Base-by-base conservation (phyloP, 2,888 invertebrate species). In the Amaurobius ferox region DNA sequence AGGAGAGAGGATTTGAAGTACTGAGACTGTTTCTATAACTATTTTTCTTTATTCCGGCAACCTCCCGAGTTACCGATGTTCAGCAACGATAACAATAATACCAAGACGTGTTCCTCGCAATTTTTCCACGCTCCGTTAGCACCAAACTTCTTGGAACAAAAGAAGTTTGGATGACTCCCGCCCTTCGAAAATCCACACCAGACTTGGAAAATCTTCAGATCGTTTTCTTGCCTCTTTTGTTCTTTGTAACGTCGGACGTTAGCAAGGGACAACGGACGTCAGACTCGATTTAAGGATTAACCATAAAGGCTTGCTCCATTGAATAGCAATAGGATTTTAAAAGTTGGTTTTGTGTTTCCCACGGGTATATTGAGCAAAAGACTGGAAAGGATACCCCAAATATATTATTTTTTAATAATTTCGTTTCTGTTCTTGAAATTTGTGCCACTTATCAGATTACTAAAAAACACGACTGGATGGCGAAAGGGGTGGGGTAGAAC, bases 81-180 rank as follows among this genome's bases (percentile, higher is more conserved):
- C 23, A 32, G 29, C 71, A 71, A 48, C 40, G 71, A 79, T 72
- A 70, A 71, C 29, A 72, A 30, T 28, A 26, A 64, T 23, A 1
- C 5, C 23, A 23, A 55, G 35, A 35, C 35, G 9, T 35, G 35
- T 35, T 35, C 9, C 6, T 23, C 55, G 3, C 55, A 64, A 39
- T 55, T 79, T 67, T 80, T 80, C 80, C 73, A 80, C 73, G 80
- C 73, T 73, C 55, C 80, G 11, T 55, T 19, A 11, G 23, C 55
- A 55, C 23, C 23, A 55, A 55, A 55, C 55, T 55, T 11, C 26
- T 28, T 32, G 62, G 44, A 32, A 73, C 80, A 73, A 79, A 73
- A 39, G 48, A 64, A 66, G 6, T 9, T 35, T 9, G 6, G 35
- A 5, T 39, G 23, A 23, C 44, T 70, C 72, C 48, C 35, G 7